These are phyloP conservation scores for Drosophila koepferae DNA, from an alignment of 2,888 invertebrate species.

Conservation along the genomic window DNA sequence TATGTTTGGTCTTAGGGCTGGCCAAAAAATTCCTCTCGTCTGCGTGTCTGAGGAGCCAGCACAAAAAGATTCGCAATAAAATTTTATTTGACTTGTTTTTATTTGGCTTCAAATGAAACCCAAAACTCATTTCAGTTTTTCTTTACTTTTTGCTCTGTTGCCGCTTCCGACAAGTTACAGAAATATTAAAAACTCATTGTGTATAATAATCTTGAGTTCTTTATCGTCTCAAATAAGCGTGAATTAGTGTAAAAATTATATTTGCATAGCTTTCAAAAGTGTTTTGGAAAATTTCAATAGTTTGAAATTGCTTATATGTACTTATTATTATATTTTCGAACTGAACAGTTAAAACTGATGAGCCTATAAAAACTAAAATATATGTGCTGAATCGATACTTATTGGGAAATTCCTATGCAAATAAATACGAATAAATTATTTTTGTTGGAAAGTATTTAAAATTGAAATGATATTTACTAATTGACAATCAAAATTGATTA, in stretches of 20 bases:
- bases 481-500: not conserved
- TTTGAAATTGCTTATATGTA: not conserved
- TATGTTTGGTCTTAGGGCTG: slow-evolving; percentile 45
- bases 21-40: slow-evolving; percentile 6
- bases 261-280: not conserved
- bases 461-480: not conserved
- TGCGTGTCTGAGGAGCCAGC: slow-evolving; percentile 15
- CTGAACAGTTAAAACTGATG: not conserved
- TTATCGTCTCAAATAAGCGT: slow-evolving; percentile 22
- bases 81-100: slow-evolving; percentile 73
- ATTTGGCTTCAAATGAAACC: slow-evolving; percentile 52
- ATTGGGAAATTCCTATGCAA: no score
- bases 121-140: slow-evolving; percentile 45
- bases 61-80: slow-evolving; percentile 71
- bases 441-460: not conserved
- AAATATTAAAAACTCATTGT: slow-evolving; percentile 74
- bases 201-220: slow-evolving; percentile 41
- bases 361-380: not conserved
- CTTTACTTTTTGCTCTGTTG: slow-evolving; percentile 1
- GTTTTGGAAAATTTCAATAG: not conserved
- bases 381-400: not conserved
- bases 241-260: slow-evolving; percentile 17
- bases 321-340: not conserved
- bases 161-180: slow-evolving; percentile 22
- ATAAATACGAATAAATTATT: not conserved